Evolutionary conservation across 2,888 invertebrate genomes (phyloP), one percentile per base, ranked within the genome.

Genomic region (Drosophila neotestacea): DNA sequence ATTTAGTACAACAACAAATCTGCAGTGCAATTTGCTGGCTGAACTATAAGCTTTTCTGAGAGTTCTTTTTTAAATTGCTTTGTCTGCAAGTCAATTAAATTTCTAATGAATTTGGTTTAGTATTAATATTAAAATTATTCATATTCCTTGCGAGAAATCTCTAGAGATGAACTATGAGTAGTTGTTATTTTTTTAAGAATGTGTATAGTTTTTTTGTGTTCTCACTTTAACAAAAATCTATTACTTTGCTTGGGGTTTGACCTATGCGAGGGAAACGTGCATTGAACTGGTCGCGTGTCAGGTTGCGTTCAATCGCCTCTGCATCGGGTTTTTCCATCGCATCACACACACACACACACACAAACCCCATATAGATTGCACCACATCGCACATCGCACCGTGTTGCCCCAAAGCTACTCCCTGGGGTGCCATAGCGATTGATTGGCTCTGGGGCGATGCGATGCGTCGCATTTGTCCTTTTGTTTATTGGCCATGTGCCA

Each of bases 381-480:
- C 11, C 39, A 30, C 54, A 51, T 30, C 22, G 13, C 46, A 22
- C 22, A 22, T 22, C 11, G 30, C 52, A 22, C 22, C 42, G 10
- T 9, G 22, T 61, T 46, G 46, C 39, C 61, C 64, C 46, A 48
- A 48, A 48, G 51, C 63, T 51, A 61, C 70, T 76, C 91, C 79
- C 91, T 72, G 54, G 91, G 85, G 91, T 78, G 78, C 88, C 79
- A 89, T 91, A 91, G 88, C 85, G 85, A 90, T 90, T 91, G 91
- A 91, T 91, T 91, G 91, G 91, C 87, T 90, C 59, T 82, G 90
- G 88, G 88, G 81, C 83, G 67, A 59, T 74, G 74, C 75, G 77
- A 71, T 73, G 70, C 71, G 78, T 70, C 87, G 87, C 86, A 77
- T 79, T 85, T 89, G 88, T 85, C 89, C 82, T 81, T 87, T 85